These are phyloP conservation scores for Camarhynchus parvulus DNA, from an alignment of 2,113 vertebrate genomes.

Conservation along the genomic window DNA sequence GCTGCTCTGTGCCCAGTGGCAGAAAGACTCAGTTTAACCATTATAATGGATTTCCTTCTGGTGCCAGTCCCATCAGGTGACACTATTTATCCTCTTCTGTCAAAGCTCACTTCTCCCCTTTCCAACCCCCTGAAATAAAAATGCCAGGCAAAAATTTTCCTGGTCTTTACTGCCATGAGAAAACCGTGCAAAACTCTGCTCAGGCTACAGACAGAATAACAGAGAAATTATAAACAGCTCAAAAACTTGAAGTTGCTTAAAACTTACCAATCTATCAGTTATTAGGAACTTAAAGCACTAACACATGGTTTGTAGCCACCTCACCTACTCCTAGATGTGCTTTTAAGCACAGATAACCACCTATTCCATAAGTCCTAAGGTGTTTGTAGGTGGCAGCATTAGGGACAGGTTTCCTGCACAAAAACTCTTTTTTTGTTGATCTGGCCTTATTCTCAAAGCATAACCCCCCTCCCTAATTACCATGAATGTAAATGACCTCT, in stretches of 20 bases:
- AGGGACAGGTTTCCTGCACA: not conserved
- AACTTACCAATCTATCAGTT: not conserved
- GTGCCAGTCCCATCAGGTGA: not conserved
- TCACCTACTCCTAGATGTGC: not conserved
- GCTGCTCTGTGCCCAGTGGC: not conserved
- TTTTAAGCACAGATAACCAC: not conserved
- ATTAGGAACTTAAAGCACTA: not conserved
- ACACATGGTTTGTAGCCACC: not conserved
- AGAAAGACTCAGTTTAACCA: not conserved
- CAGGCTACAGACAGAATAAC: not conserved
- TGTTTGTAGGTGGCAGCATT: not conserved
- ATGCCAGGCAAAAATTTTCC: not conserved
- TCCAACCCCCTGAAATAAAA: accelerated
- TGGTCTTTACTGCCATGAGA: not conserved
- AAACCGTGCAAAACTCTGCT: not conserved
- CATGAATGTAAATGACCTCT: conserved; percentile 21
- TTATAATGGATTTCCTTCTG: not conserved
- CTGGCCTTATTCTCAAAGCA: not conserved
- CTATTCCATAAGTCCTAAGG: not conserved
- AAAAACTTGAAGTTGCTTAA: not conserved
- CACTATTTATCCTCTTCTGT: not conserved
- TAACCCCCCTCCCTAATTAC: not conserved
- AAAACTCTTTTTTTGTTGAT: not conserved
- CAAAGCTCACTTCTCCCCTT: not conserved
- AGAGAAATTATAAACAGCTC: not conserved